Evolutionary conservation across 2,113 vertebrate species (phyloP).

Genomic region (Phylloscopus whistleri): DNA sequence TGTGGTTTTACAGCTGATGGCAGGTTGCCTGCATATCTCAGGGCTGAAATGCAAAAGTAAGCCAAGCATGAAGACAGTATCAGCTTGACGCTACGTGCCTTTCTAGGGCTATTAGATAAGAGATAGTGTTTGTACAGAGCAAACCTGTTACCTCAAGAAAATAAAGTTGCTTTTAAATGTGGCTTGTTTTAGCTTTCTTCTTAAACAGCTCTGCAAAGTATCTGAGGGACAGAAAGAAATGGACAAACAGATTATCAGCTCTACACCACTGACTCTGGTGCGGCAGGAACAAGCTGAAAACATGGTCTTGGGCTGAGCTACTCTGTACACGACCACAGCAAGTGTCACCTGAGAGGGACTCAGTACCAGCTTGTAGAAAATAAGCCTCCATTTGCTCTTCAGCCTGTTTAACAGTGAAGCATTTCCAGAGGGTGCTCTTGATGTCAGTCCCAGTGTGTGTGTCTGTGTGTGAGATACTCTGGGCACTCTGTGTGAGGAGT

Average conservation of each 20-base stretch:
- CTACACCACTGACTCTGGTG: not conserved
- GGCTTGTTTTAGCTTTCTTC: constrained; percentile 13
- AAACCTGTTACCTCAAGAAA: constrained; percentile 64
- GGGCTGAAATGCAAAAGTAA: constrained; percentile 60
- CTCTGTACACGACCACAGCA: not conserved
- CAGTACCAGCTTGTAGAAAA: not conserved
- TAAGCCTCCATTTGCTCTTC: not conserved
- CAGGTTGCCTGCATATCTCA: constrained; percentile 65
- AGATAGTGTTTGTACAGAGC: constrained; percentile 54
- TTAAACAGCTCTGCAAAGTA: not conserved
- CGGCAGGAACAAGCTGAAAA: not conserved
- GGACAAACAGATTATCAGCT: not conserved
- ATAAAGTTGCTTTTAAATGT: constrained; percentile 42
- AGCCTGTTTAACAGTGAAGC: not conserved
- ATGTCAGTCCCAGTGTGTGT: no score
- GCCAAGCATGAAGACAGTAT: constrained; percentile 64
- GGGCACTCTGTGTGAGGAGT: not conserved
- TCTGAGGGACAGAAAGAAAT: not conserved
- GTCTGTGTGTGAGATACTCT: not conserved
- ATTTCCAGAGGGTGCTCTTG: not conserved
- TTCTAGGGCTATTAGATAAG: constrained; percentile 67
- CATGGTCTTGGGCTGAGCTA: not conserved
- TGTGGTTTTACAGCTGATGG: constrained; percentile 68
- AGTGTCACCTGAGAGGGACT: not conserved
- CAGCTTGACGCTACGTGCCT: constrained; percentile 65